A percentile compares a stretch with the other conserved stretches of the same genome.
These are phyloP conservation scores for Anolis sagrei DNA, from an alignment of 2,113 vertebrate species.

Conservation along the genomic window DNA sequence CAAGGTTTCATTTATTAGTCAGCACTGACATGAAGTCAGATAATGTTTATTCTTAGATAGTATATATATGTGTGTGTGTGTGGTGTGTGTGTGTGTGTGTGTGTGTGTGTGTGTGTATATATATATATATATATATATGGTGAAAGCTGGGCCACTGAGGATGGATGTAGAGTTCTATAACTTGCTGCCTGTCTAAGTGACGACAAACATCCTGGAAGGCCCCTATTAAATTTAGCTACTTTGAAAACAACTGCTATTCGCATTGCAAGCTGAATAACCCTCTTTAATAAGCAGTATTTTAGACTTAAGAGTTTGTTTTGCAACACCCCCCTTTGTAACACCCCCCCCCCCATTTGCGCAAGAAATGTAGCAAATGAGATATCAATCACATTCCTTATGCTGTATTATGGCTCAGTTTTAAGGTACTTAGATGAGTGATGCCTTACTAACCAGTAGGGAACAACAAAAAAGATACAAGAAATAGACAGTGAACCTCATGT, in stretches of 20 bases:
- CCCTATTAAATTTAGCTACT: background rate
- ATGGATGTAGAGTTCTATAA: background rate
- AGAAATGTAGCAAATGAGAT: background rate
- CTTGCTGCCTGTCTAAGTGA: constrained; percentile 6
- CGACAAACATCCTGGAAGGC: background rate
- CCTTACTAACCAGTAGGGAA: background rate
- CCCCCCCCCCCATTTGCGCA: background rate
- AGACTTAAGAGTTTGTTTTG: constrained; percentile 1
- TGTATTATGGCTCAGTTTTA: background rate
- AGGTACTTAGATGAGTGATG: background rate
- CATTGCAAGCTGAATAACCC: constrained; percentile 9
- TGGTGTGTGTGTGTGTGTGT: too few species aligned
- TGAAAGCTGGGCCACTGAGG: background rate
- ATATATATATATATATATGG: background rate
- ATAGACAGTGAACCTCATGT: background rate
- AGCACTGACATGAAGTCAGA: background rate
- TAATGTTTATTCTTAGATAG: too few species aligned
- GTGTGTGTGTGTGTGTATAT: too few species aligned
- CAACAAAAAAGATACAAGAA: background rate
- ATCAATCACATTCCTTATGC: background rate
- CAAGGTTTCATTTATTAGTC: background rate
- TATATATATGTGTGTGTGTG: too few species aligned
- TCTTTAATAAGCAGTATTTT: constrained; percentile 13
- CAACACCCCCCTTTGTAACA: background rate
- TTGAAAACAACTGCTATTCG: constrained; percentile 9